Evolutionary conservation across 2,888 invertebrate genomes (phyloP).

Genomic region (Meiosimyza platycephala): DNA sequence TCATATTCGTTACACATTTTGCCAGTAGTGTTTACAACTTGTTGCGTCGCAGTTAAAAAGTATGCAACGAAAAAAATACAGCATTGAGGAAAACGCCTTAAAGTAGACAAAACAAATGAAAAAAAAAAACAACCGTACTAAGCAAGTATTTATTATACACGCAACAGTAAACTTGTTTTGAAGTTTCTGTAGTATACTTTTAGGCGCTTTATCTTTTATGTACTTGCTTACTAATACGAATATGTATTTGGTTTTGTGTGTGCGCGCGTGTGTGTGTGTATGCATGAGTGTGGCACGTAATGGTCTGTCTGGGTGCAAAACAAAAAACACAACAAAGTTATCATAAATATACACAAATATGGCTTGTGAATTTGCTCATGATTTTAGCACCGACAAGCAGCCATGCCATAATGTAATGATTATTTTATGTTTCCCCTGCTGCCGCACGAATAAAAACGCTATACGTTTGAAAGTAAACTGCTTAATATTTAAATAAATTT

Average conservation of each 20-base stretch:
- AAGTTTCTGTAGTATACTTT: slow-evolving; percentile 13
- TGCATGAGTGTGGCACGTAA: background rate
- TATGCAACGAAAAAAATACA: background rate
- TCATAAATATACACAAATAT: slow-evolving; percentile 1
- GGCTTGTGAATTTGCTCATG: background rate
- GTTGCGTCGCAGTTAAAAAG: slow-evolving; percentile 2
- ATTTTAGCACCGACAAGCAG: background rate
- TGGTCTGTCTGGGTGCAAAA: too few species aligned
- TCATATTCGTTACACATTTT: background rate
- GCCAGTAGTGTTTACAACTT: slow-evolving; percentile 16
- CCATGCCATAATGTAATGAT: background rate
- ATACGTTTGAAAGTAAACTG: background rate
- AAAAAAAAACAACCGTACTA: background rate
- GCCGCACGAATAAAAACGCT: background rate
- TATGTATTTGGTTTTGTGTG: background rate
- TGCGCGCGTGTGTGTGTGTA: background rate
- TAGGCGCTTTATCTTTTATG: slow-evolving; percentile 7
- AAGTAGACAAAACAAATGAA: too few species aligned
- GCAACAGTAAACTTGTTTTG: background rate
- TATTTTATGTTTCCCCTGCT: too few species aligned
- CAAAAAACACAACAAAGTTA: too few species aligned
- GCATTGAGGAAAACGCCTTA: background rate
- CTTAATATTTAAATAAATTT: background rate
- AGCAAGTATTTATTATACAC: background rate
- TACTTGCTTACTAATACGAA: background rate